Evolutionary conservation across 2,797 vertebrate genomes (phyloP).

Genomic region (Halcyon chelicuti): DNA sequence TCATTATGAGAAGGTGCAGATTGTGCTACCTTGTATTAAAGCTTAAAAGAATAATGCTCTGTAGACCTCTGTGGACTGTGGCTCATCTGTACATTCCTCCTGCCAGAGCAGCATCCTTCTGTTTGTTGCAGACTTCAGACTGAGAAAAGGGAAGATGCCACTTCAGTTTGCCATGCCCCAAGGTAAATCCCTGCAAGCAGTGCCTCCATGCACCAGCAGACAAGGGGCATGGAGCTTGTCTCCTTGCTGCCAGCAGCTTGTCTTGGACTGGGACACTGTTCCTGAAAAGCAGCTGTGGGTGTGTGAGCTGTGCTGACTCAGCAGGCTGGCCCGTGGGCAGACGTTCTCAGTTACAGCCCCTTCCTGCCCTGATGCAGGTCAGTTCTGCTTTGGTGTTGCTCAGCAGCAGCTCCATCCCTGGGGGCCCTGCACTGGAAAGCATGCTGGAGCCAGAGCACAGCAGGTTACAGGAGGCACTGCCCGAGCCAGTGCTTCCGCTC

Average conservation of each 20-base stretch:
- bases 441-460: background rate
- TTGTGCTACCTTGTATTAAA: constrained; percentile 60
- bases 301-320: background rate
- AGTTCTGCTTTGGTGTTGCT: background rate
- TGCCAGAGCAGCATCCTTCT: background rate
- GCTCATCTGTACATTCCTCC: background rate
- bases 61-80: background rate
- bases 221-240: background rate
- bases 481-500: background rate
- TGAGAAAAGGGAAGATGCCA: background rate
- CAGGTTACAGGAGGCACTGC: background rate
- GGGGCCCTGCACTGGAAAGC: background rate
- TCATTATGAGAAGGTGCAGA: constrained; percentile 72
- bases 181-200: background rate
- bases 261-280: background rate
- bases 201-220: background rate
- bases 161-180: background rate
- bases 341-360: background rate
- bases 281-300: background rate
- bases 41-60: constrained; percentile 45
- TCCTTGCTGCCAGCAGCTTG: background rate
- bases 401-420: background rate
- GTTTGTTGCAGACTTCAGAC: background rate
- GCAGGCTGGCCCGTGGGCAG: background rate
- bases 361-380: background rate